Evolutionary conservation across 1,140 invertebrate species (phyloP), one percentile per base, ranked within the genome.

Genomic region (Scaptomyza graminum): DNA sequence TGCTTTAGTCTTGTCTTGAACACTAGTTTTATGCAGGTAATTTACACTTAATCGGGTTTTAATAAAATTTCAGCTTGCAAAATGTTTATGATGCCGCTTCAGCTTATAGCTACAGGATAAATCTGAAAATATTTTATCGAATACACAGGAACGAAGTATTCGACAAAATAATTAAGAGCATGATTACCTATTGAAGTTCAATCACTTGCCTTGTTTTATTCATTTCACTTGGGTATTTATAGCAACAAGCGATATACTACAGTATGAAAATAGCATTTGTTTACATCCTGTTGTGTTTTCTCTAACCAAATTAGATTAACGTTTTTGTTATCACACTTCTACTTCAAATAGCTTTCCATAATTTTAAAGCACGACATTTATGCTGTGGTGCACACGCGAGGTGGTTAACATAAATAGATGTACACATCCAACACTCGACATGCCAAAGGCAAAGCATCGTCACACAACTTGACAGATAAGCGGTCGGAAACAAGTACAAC

Each of bases 391-490:
- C 55, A 49, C 57, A 78, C 79, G 66, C 71, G 75, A 56, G 22
- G 22, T 65, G 65, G 75, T 83, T 83, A 78, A 51, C 70, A 60
- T 79, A 74, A 83, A 75, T 79, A 78, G 79, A 71, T 79, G 56
- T 71, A 44, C 75, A 74, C 67, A 76, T 65, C 51, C 46, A 61
- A 49, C 55, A 46, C 64, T 55, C 64, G 37, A 68, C 34, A 64
- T 37, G 18, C 50, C 12, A 8, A 41, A 66, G 56, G 44, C 43
- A 54, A 60, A 73, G 34, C 70, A 41, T n/a, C 22, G 25, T 49
- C 46, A 39, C 46, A 44, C 41, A 72, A 55, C 69, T 56, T 77
- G 68, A 51, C 64, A 55, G 51, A 60, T 77, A 66, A 69, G 46
- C 57, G 51, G 22, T 16, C 3, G 11, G 44, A 31, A 46, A 0